Conservation (phyloP, 2,797 vertebrate genomes). For the Urocyon cinereoargenteus region DNA sequence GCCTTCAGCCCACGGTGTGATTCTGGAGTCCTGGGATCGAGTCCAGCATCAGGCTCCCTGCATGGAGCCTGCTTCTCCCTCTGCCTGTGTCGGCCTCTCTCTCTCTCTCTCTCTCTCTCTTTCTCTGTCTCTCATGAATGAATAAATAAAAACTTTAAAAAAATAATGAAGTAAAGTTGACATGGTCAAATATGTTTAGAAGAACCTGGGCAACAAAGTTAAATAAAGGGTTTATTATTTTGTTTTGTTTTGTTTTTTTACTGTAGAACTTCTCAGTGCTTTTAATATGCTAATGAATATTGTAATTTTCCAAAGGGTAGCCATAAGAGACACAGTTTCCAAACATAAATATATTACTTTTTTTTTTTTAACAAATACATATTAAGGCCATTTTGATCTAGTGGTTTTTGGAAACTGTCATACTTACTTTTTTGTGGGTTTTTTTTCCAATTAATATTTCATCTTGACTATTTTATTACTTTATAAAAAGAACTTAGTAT, state of each 20-base stretch:
- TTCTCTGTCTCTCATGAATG: no score
- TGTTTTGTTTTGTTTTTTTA: not conserved
- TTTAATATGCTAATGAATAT: not conserved
- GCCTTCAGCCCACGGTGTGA: no score
- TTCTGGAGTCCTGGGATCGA: no score
- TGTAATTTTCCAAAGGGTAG: not conserved
- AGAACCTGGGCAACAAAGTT: not conserved
- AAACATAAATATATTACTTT: not conserved
- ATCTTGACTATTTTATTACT: not conserved
- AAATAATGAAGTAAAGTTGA: not conserved
- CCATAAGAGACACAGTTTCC: not conserved
- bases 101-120: no score
- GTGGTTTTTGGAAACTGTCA: not conserved
- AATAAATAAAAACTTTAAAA: not conserved
- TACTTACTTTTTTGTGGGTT: not conserved
- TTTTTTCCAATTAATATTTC: conserved; percentile 28
- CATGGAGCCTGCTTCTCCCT: no score
- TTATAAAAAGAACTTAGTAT: not conserved
- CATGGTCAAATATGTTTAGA: not conserved
- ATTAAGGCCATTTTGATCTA: not conserved
- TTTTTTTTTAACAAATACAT: not conserved
- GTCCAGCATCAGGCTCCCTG: no score
- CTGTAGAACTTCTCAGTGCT: not conserved
- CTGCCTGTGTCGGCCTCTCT: no score
- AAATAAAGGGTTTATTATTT: not conserved